phyloP scores from a whole-genome alignment of 2,113 vertebrate genomes.

The Ceratotherium simum region DNA sequence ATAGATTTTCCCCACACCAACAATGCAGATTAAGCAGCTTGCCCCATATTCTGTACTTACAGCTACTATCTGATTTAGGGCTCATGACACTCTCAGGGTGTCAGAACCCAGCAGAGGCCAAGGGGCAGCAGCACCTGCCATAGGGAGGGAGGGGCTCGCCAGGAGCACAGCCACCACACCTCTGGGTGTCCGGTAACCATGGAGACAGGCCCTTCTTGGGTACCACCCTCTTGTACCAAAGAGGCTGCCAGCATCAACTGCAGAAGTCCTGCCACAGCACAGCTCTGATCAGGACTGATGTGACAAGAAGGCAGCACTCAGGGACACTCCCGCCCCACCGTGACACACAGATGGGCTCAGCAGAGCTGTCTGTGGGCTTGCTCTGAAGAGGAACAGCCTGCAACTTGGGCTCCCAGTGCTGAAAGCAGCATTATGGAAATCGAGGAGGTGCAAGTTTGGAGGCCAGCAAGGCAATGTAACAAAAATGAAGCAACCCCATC shows the following conservation, averaged over 20 bases:
- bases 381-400: not conserved
- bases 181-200: not conserved
- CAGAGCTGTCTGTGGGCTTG: not conserved
- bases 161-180: not conserved
- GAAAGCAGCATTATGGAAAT: no score
- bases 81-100: accelerated
- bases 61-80: not conserved
- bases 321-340: not conserved
- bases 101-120: accelerated
- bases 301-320: no score
- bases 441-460: not conserved
- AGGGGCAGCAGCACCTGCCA: accelerated
- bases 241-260: accelerated
- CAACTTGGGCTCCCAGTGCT: not conserved
- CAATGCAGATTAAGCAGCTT: accelerated
- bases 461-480: no score
- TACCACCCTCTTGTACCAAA: not conserved
- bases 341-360: not conserved
- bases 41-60: accelerated
- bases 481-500: accelerated
- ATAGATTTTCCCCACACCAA: not conserved
- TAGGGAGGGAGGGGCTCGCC: not conserved
- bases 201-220: not conserved
- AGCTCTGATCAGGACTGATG: not conserved
- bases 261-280: not conserved